Base-by-base conservation (phyloP, 1,140 invertebrate genomes). In the Caenorhabditis brenneri region DNA sequence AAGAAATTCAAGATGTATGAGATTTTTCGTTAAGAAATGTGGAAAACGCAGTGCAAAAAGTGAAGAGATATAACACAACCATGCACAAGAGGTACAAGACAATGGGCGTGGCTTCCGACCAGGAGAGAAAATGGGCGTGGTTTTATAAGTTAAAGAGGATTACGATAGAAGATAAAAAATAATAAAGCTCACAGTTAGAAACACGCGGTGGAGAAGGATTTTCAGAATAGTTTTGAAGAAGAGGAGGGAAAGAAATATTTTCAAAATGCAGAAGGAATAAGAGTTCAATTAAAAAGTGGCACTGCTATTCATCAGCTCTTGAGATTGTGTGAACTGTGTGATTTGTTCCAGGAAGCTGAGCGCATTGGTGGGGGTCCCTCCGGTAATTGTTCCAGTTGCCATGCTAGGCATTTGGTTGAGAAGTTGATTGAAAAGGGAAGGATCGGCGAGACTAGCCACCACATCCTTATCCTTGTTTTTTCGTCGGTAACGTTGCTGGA, bases 141-240 rank as follows among this genome's bases (percentile, higher is more conserved):
- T n/a, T 74, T 16, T n/a, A 16, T 51, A 51, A 19, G 22, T 10
- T 58, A 15, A 12, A 15, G 27, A 31, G 55, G 22, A 15, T 22
- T 7, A 12, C 24, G 55, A 31, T 22, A n/a, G 31, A 36, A 10
- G 31, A 36, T 16, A 51, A 6, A n/a, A 16, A 19, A 27, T 55
- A n/a, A n/a, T 74, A 74, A 74, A 74, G 65, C 65, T 74, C 65
- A 74, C 65, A 74, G 65, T 19, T 9, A 19, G 65, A 74, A 42
- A 74, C 65, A 74, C 65, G 65, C 65, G 65, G 65, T 6, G 15
- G n/a, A 58, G n/a, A n/a, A n/a, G n/a, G n/a, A n/a, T n/a, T n/a
- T n/a, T n/a, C n/a, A n/a, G n/a, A n/a, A n/a, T n/a, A n/a, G n/a
- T n/a, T n/a, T n/a, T n/a, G n/a, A n/a, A n/a, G 5, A 31, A 42